These are phyloP conservation scores for Drosophila recens DNA, from an alignment of 2,888 invertebrate species.

Conservation along the genomic window DNA sequence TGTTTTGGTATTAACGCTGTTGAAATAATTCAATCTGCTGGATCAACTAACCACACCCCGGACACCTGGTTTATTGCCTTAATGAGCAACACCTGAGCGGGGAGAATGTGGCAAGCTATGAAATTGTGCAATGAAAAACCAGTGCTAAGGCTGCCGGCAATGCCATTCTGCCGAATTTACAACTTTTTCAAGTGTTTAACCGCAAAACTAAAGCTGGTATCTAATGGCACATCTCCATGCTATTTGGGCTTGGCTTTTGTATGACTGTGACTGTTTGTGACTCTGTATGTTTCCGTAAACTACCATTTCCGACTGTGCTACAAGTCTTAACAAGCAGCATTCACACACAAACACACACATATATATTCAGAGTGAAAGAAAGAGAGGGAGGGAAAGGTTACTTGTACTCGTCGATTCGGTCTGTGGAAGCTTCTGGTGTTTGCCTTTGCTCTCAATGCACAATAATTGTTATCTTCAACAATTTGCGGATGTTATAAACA, in stretches of 20 bases:
- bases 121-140: slow-evolving; percentile 29
- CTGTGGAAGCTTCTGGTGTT: slow-evolving; percentile 47
- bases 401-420: slow-evolving; percentile 34
- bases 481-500: slow-evolving; percentile 81
- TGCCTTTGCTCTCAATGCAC: slow-evolving; percentile 76
- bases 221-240: slow-evolving; percentile 70
- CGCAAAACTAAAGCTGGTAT: slow-evolving; percentile 67
- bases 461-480: slow-evolving; percentile 81
- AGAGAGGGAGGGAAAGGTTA: slow-evolving; percentile 2
- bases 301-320: slow-evolving; percentile 72
- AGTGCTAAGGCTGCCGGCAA: slow-evolving; percentile 17
- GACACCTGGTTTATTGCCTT: slow-evolving; percentile 46
- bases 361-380: neutral
- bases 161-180: slow-evolving; percentile 45
- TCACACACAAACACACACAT: slow-evolving; percentile 12
- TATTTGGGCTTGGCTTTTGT: slow-evolving; percentile 65
- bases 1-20: neutral
- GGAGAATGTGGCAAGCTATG: neutral
- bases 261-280: slow-evolving; percentile 34
- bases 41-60: slow-evolving; percentile 31
- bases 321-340: slow-evolving; percentile 53
- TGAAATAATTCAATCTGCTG: slow-evolving; percentile 49
- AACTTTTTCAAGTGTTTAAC: slow-evolving; percentile 59
- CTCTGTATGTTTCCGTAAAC: slow-evolving; percentile 70
- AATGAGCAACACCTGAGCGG: slow-evolving; percentile 63